These are phyloP conservation scores for Heliothis virescens DNA, from an alignment of 1,140 invertebrate species.

Conservation along the genomic window DNA sequence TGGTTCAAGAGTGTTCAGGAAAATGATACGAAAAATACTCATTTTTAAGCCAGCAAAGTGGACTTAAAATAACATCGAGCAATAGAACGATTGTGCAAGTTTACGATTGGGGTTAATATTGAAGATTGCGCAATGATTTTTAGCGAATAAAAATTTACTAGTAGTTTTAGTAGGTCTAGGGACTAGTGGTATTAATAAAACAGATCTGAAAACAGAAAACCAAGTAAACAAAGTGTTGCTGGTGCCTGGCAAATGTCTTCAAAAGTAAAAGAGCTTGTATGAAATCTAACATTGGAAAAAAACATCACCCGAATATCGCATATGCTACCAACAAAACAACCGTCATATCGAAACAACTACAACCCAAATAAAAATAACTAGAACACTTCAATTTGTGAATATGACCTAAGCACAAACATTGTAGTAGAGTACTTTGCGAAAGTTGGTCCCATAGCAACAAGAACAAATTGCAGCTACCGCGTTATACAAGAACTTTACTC, in stretches of 20 bases:
- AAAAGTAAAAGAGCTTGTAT: neutral
- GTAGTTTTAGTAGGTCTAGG: no score
- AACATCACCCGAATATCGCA: neutral
- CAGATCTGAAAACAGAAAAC: neutral
- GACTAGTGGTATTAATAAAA: no score
- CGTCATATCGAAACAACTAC: neutral
- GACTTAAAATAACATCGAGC: no score
- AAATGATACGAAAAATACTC: neutral
- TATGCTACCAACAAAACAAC: neutral
- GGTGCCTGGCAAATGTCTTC: no score
- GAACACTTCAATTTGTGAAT: conserved; percentile 24
- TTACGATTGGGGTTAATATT: no score
- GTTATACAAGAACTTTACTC: conserved; percentile 16
- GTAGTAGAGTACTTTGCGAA: conserved; percentile 9
- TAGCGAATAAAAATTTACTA: no score
- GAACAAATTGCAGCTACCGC: conserved; percentile 22
- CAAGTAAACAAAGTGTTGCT: neutral
- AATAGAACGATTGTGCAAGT: no score
- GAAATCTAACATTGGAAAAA: neutral
- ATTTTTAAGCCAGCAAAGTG: no score
- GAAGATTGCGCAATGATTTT: no score
- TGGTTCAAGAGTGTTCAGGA: neutral
- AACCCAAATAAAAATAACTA: conserved; percentile 6
- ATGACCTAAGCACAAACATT: conserved; percentile 28
- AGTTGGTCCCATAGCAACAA: conserved; percentile 8